Evolutionary conservation across 2,888 invertebrate species (phyloP).

Genomic region (Allolobophora icterica): DNA sequence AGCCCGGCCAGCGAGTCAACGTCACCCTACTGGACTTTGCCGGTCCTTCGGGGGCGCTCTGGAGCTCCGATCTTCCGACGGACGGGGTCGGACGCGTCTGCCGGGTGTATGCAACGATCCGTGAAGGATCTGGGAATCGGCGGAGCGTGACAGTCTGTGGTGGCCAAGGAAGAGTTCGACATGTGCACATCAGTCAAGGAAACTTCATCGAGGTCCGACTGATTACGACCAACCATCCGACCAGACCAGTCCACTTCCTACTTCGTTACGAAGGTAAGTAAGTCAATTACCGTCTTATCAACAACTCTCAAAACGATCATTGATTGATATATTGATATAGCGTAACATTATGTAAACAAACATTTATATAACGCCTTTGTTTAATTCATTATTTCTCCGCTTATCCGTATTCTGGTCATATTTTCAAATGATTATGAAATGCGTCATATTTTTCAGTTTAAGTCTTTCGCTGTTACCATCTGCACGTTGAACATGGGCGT

Average conservation of each 20-base stretch:
- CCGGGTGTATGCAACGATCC: conserved; percentile 38
- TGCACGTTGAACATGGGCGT: too few species aligned
- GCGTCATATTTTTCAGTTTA: too few species aligned
- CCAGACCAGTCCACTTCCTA: conserved; percentile 25
- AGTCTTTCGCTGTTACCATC: too few species aligned
- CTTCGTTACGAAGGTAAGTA: conserved; percentile 36
- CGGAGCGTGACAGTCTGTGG: conserved; percentile 34
- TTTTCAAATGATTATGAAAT: too few species aligned
- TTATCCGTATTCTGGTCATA: too few species aligned
- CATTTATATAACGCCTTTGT: too few species aligned
- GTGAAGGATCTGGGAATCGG: conserved; percentile 2
- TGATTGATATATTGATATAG: too few species aligned
- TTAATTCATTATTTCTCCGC: too few species aligned
- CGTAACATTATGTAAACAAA: too few species aligned
- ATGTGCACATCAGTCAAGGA: conserved; percentile 18
- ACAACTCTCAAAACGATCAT: too few species aligned
- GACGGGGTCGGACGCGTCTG: conserved; percentile 31
- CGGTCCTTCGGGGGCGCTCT: neutral
- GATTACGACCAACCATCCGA: conserved; percentile 15
- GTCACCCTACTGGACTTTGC: conserved; percentile 45
- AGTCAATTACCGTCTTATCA: neutral
- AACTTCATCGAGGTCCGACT: conserved; percentile 34
- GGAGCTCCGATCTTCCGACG: neutral
- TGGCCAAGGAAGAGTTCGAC: conserved; percentile 20
- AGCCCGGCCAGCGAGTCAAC: conserved; percentile 42